A percentile compares a stretch with the other conserved stretches of the same genome.
Evolutionary conservation across 30 jellyfish, hydroid and myxozoan species (phyloP).

Genomic region (Aurelia aurita): DNA sequence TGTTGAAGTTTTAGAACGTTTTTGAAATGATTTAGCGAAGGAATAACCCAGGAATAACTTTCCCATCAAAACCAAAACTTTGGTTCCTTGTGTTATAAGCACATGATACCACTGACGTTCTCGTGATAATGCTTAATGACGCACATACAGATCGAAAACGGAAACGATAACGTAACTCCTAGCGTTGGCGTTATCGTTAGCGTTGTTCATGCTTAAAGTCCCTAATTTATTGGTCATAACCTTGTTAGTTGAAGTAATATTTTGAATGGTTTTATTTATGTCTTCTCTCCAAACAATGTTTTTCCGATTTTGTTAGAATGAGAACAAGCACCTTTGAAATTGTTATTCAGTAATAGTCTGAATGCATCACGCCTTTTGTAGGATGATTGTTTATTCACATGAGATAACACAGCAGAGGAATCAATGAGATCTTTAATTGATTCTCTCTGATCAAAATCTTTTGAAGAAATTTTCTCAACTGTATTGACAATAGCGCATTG

Average conservation of each 20-base stretch:
- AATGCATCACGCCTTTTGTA: constrained; percentile 23
- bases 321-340: constrained; percentile 7
- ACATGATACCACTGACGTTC: too few species aligned
- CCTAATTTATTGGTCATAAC: constrained; percentile 25
- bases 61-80: too few species aligned
- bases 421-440: constrained; percentile 5
- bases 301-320: not conserved
- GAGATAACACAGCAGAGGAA: not conserved
- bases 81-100: too few species aligned
- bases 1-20: too few species aligned
- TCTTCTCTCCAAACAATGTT: constrained; percentile 15
- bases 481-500: not conserved
- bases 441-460: not conserved
- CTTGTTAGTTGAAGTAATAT: constrained; percentile 3
- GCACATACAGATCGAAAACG: too few species aligned
- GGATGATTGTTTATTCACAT: not conserved
- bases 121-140: too few species aligned
- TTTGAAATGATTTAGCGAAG: too few species aligned
- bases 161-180: too few species aligned
- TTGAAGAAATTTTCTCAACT: not conserved
- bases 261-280: constrained; percentile 10
- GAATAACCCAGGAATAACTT: too few species aligned
- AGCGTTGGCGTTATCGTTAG: too few species aligned
- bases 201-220: too few species aligned
- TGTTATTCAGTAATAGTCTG: not conserved